Evolutionary conservation across 2,888 invertebrate species (phyloP).

Genomic region (Cephus pulcher): DNA sequence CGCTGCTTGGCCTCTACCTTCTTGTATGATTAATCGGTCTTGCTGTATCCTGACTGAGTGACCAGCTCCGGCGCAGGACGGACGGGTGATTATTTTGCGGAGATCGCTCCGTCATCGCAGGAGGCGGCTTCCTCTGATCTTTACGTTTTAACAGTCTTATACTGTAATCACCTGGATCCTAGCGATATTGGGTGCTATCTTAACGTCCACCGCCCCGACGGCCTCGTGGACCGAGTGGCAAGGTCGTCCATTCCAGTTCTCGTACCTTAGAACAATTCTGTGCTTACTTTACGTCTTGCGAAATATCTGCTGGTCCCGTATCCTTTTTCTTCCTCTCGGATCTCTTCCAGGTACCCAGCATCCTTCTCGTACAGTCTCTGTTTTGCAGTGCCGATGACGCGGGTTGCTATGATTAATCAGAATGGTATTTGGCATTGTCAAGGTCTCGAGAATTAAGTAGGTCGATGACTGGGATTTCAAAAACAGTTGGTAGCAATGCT

Average conservation of each 20-base stretch:
- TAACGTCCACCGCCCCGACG: constrained; percentile 31
- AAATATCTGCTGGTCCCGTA: neutral
- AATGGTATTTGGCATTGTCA: no score
- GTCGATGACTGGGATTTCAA: no score
- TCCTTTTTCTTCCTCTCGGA: neutral
- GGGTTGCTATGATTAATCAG: no score
- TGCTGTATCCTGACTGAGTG: neutral
- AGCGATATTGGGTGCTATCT: constrained; percentile 20
- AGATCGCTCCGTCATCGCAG: constrained; percentile 60
- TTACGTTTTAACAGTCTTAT: constrained; percentile 36
- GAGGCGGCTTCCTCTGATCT: constrained; percentile 56
- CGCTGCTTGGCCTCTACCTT: neutral
- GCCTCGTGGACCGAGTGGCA: constrained; percentile 46
- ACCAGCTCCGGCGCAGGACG: constrained; percentile 26
- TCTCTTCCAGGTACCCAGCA: no score
- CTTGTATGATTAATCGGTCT: neutral
- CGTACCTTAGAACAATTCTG: neutral
- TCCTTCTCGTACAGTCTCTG: no score
- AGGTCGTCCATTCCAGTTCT: constrained; percentile 32
- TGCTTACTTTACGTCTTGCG: neutral
- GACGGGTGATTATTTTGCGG: constrained; percentile 57
- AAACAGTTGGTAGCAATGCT: no score
- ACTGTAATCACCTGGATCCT: constrained; percentile 55
- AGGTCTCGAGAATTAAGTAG: no score
- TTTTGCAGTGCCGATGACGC: no score